Evolutionary conservation across 2,888 invertebrate species (phyloP), one percentile per base, ranked within the genome.

Genomic region (Rosalia funebris): DNA sequence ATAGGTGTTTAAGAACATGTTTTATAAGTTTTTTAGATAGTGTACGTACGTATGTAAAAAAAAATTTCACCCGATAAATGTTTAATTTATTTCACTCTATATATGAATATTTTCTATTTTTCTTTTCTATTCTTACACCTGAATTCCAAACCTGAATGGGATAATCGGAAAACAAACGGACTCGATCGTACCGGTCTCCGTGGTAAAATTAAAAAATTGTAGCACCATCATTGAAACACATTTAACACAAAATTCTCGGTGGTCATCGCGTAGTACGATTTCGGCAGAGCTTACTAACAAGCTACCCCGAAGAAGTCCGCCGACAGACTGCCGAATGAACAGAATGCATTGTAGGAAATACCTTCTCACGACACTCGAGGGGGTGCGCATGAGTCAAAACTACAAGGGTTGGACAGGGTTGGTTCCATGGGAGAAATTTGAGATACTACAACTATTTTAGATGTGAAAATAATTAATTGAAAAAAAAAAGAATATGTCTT

Each of bases 381-480:
- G 58, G 45, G 41, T 60, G 68, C 68, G 68, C 68, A 66, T 66
- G 64, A 57, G 56, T 53, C 47, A 17, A 11, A 47, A 10, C 19
- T 42, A 59, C 57, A 55, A 62, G 62, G 65, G 65, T 59, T 62
- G 65, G 32, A 42, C 42, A 53, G 41, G 53, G 42, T 25, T 42
- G 53, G 42, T 42, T 39, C 7, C 36, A 7, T 34, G 20, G n/a
- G 19, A 39, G 39, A 36, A 14, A 44, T 44, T 10, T 44, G 44
- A 16, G 3, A n/a, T 9, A 7, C 19, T 16, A 20, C 2, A 36
- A 14, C 5, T 34, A 2, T 4, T 34, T 34, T n/a, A 4, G 4
- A 12, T 34, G 2, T 12, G 34, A 2, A 34, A 34, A 2, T 4
- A 25, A 25, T 31, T 32, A 32, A n/a, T n/a, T n/a, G n/a, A n/a